These are phyloP conservation scores for Neolamprologus cancellatus DNA, from an alignment of 2,113 vertebrate species.

Conservation along the genomic window DNA sequence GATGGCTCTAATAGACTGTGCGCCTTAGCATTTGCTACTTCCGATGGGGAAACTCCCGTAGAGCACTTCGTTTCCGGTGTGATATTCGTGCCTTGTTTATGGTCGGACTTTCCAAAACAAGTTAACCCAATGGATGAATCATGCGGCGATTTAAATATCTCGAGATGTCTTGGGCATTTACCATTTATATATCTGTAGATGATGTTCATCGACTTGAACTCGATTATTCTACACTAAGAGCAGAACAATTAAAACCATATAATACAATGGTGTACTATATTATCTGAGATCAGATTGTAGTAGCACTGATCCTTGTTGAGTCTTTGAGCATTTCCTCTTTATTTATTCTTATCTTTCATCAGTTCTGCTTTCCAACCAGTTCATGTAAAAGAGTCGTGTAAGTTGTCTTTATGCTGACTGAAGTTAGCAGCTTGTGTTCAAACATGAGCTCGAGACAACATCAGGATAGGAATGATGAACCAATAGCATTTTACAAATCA, in stretches of 20 bases:
- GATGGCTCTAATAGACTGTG: accelerated
- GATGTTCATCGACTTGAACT: background rate
- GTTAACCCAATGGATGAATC: background rate
- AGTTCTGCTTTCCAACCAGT: too few relatives aligned
- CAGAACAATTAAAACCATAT: background rate
- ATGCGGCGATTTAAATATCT: accelerated
- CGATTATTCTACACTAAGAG: background rate
- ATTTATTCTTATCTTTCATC: too few relatives aligned
- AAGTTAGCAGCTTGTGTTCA: too few relatives aligned
- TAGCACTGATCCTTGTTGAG: accelerated
- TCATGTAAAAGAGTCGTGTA: too few relatives aligned
- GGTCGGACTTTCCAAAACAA: accelerated
- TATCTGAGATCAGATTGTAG: too few relatives aligned
- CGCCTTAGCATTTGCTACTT: accelerated
- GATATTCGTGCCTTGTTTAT: accelerated
- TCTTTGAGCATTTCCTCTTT: too few relatives aligned
- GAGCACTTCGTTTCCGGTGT: accelerated
- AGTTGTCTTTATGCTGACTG: too few relatives aligned
- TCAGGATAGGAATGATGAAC: accelerated
- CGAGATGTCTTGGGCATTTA: background rate
- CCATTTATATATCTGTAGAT: background rate
- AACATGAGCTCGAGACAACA: background rate
- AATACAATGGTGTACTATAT: background rate
- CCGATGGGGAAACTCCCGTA: accelerated
- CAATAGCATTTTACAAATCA: accelerated